Evolutionary conservation across 2,113 vertebrate species (phyloP).

Genomic region (Dasyornis broadbenti): DNA sequence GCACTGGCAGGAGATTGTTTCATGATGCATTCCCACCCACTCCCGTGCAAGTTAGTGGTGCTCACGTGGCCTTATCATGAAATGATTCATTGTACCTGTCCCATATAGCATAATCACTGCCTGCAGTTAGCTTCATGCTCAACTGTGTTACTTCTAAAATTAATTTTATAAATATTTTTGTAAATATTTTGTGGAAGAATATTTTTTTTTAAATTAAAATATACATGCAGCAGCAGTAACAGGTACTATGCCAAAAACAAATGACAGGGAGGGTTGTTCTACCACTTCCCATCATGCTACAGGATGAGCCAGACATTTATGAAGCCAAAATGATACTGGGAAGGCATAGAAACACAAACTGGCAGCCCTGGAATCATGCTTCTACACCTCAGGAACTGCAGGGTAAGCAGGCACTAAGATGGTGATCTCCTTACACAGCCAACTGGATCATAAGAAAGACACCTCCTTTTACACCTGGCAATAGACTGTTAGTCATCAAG

Average conservation of each 20-base stretch:
- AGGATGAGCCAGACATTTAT: not conserved
- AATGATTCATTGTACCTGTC: not conserved
- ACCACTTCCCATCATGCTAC: not conserved
- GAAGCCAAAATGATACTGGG: not conserved
- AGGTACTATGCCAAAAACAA: not conserved
- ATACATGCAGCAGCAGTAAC: not conserved
- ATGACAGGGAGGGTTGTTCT: accelerated
- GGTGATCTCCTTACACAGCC: not conserved
- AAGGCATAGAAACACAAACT: not conserved
- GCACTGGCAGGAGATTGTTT: not conserved
- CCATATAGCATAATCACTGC: not conserved
- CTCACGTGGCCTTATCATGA: not conserved
- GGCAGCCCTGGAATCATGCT: not conserved
- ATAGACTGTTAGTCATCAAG: not conserved
- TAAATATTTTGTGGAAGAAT: not conserved
- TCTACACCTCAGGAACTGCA: not conserved
- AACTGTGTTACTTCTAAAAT: not conserved
- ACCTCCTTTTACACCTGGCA: not conserved
- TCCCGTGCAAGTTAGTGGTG: accelerated
- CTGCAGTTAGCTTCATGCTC: not conserved
- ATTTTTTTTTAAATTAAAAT: not conserved
- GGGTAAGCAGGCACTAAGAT: not conserved
- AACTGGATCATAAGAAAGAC: not conserved
- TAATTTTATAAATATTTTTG: not conserved
- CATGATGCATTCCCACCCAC: not conserved